Evolutionary conservation across 2,888 invertebrate genomes (phyloP), one percentile per base, ranked within the genome.

Genomic region (Nemapogon koenigi): DNA sequence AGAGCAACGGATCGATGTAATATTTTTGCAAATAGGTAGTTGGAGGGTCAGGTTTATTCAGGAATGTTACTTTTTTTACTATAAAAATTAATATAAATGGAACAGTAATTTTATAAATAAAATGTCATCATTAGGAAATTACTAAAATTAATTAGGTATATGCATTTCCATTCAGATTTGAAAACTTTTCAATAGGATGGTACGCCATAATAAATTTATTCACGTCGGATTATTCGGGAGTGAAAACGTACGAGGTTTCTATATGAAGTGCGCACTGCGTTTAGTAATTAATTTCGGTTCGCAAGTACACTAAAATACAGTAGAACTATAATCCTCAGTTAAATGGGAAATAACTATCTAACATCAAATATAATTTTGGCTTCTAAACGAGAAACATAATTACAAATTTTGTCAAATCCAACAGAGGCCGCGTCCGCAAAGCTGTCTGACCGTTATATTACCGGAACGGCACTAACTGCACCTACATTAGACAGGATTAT

Each of bases 281-380:
- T 70, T 70, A 68, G 72, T 78, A 73, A 76, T 78, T 78, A 78
- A 78, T 73, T 76, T 72, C 64, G 66, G 66, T 60, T 62, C 61
- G 63, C 59, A 64, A 72, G 70, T 72, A 59, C 72, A 67, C 69
- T 60, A 69, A 76, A 4, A 76, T 73, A 75, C 72, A 72, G 64
- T 61, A 67, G 69, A 69, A 72, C 73, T 70, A 70, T 76, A 75
- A 76, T 76, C 73, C 75, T 64, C 66, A 70, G 71, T 72, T 71
- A 75, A 75, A 70, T 69, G 55, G 72, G 67, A 73, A 68, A 72
- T 67, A 72, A 73, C 71, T 62, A 62, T 65, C 57, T 57, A 55
- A 60, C 57, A 65, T 64, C 62, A 69, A 69, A 72, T 72, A 71
- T 71, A 67, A 71, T 72, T 73, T 68, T 64, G 61, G 64, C 62